Base-by-base conservation (phyloP, 2,797 vertebrate species). In the Poeciliopsis turneri region DNA sequence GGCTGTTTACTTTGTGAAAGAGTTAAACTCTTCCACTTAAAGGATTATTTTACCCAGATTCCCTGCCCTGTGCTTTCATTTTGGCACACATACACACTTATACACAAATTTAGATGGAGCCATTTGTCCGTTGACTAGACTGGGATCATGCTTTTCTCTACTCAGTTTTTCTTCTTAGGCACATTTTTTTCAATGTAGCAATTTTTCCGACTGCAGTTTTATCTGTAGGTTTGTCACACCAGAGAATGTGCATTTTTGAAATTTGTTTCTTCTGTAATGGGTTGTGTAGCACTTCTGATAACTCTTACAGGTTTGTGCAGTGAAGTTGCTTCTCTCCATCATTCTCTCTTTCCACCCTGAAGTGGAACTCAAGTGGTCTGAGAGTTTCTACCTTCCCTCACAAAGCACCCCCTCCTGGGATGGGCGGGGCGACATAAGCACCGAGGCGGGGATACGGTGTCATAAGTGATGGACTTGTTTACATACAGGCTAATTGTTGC, bases 1-100 rank as follows among this genome's bases (percentile, higher is more conserved):
- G 82, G 85, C 81, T 96, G 90, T 96, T 97, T 96, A 95, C 86
- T 96, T 93, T 94, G 90, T 92, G 89, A 94, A 92, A 92, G 92
- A 90, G 95, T 95, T 96, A 93, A 95, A 95, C 92, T 86, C 93
- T 90, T 89, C 91, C 89, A 89, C 88, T 94, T 95, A 95, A 94
- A 94, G 93, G 91, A 94, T 96, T 95, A 94, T 85, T 84, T 94
- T 94, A 90, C 94, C 87, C 90, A 80, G 92, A 84, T 92, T 88
- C 89, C 93, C 88, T 89, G 92, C 71, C 90, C 92, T 80, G 11
- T 81, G 85, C 86, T 90, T 82, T 77, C 69, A 51, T 78, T 86
- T 87, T 51, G 88, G 64, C 51, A 55, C 83, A 82, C 82, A 82
- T 76, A 79, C 85, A 87, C 80, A 84, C 81, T 59, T 79, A 75